Evolutionary conservation across 2,113 vertebrate species (phyloP).

Genomic region (Tragelaphus imberbis): DNA sequence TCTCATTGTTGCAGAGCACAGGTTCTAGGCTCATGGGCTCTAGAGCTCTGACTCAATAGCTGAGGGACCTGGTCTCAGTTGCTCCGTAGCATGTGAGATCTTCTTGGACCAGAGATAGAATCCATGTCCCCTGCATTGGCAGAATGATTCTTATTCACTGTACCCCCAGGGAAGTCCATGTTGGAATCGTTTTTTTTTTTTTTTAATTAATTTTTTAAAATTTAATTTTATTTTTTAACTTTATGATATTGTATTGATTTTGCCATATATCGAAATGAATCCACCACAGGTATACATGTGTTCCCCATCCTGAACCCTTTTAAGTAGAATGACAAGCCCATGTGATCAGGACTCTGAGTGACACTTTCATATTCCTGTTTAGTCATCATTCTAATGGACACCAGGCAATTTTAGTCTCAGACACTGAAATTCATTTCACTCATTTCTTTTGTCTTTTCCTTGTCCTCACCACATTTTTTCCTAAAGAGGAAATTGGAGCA

Average conservation of each 20-base stretch:
- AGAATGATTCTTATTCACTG: background rate
- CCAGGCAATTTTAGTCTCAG: background rate
- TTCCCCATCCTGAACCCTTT: background rate
- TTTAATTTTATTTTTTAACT: too few species aligned
- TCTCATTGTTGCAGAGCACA: background rate
- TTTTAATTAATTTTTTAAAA: too few species aligned
- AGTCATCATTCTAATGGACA: background rate
- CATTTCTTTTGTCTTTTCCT: background rate
- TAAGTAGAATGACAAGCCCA: background rate
- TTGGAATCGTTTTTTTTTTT: background rate
- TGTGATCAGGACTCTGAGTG: background rate
- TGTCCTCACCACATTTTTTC: background rate
- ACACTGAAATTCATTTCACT: background rate
- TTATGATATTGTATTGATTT: too few species aligned
- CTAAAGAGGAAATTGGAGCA: background rate
- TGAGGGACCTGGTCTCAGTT: background rate
- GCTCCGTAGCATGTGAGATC: background rate
- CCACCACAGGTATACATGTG: too few species aligned
- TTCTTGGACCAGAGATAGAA: background rate
- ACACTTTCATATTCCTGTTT: accelerated
- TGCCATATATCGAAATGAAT: too few species aligned
- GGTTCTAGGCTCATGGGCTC: background rate
- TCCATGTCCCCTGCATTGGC: background rate
- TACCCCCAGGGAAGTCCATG: background rate
- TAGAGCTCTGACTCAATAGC: background rate